A percentile compares a stretch with the other conserved stretches of the same genome.
phyloP scores from a whole-genome alignment of 2,888 invertebrate genomes.

The Scelioninae gen. 1 region DNA sequence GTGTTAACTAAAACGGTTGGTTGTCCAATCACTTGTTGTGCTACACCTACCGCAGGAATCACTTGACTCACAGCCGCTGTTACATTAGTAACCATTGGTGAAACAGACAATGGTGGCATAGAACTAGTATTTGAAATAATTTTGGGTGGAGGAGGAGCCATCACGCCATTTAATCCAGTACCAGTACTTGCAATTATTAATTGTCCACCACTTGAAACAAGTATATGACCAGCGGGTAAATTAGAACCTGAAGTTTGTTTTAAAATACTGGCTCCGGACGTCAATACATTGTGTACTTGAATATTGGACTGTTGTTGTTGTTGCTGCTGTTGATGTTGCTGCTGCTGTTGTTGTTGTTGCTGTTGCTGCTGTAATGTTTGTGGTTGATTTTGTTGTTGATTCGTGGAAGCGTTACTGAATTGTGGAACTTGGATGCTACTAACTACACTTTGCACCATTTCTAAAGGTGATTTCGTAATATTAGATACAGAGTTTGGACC shows the following conservation, averaged over 20 bases:
- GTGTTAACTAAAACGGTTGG: conserved; percentile 93
- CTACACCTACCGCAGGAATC: conserved; percentile 87
- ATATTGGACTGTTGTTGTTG: conserved; percentile 76
- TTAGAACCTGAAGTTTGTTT: conserved; percentile 85
- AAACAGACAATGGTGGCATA: conserved; percentile 87
- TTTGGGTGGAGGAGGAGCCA: conserved; percentile 87
- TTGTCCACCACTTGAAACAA: conserved; percentile 91
- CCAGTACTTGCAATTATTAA: conserved; percentile 88
- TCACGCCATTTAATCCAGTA: conserved; percentile 85
- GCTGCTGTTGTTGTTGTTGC: too few relatives aligned
- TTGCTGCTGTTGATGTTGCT: conserved; percentile 76
- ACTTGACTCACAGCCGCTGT: conserved; percentile 88
- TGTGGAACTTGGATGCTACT: conserved; percentile 88
- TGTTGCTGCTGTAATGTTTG: too few relatives aligned
- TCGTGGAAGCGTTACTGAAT: conserved; percentile 76
- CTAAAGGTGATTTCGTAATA: conserved; percentile 88
- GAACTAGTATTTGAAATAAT: conserved; percentile 84
- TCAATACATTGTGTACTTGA: conserved; percentile 78
- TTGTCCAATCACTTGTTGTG: conserved; percentile 89
- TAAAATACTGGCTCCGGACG: conserved; percentile 83
- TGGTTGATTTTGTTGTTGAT: too few relatives aligned
- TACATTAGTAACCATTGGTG: conserved; percentile 88
- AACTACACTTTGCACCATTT: conserved; percentile 92
- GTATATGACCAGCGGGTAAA: conserved; percentile 88
- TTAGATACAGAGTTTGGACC: conserved; percentile 81